phyloP scores from a whole-genome alignment of 2,113 vertebrate species.

The Balaeniceps rex region DNA sequence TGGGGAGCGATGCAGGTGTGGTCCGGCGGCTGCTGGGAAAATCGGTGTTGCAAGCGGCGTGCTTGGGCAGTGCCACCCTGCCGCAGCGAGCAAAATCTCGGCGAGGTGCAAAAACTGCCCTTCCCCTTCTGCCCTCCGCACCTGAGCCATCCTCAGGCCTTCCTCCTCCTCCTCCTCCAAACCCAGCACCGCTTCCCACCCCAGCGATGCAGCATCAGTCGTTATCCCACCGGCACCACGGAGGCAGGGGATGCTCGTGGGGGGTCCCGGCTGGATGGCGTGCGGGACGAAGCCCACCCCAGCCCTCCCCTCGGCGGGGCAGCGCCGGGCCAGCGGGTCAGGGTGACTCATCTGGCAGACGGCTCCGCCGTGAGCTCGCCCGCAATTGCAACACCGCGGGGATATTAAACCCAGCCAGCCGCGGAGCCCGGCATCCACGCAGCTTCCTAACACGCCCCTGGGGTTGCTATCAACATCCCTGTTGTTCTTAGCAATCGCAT shows the following conservation, averaged over 20 bases:
- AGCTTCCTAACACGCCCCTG: slow-evolving; percentile 16
- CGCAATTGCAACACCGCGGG: neutral
- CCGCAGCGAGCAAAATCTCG: accelerated
- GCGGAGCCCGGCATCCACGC: neutral
- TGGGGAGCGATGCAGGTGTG: neutral
- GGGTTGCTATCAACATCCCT: slow-evolving; percentile 42
- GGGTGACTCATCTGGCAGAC: neutral
- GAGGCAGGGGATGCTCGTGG: neutral
- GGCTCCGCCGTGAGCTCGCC: neutral
- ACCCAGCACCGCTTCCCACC: neutral
- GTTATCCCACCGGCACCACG: neutral
- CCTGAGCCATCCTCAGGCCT: neutral
- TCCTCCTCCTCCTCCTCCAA: neutral
- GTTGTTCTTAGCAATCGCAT: neutral
- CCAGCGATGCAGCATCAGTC: neutral
- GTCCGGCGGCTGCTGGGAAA: neutral
- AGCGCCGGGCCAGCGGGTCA: neutral
- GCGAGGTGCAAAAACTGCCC: neutral
- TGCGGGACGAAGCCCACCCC: neutral
- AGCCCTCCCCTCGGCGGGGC: neutral
- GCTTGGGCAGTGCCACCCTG: neutral
- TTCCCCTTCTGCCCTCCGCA: neutral
- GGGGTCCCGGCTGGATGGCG: neutral
- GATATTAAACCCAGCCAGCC: neutral
- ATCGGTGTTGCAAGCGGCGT: accelerated